A percentile compares a stretch with the other conserved stretches of the same genome.
phyloP scores from a whole-genome alignment of 2,888 invertebrate genomes.

The Paralinhomoeus sp. region DNA sequence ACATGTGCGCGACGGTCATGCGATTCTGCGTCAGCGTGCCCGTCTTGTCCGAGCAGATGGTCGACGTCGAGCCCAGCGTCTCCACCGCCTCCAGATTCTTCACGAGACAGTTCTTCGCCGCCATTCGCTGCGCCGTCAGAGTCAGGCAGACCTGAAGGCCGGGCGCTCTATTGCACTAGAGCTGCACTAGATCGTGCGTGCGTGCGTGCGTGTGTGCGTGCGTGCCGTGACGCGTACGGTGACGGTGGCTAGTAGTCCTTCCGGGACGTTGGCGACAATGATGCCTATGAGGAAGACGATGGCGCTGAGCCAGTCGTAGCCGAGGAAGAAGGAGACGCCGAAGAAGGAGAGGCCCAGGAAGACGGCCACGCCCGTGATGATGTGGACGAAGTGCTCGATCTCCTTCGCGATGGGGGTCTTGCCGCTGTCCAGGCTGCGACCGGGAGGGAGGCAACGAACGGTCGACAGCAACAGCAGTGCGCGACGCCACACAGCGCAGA shows the following conservation, averaged over 20 bases:
- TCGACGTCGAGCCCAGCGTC: conserved; percentile 52
- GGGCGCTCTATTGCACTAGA: too few relatives aligned
- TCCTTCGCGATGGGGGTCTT: conserved; percentile 95
- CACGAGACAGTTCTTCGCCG: conserved; percentile 60
- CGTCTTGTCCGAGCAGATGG: conserved; percentile 57
- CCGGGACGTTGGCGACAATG: conserved; percentile 97
- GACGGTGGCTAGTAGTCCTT: conserved; percentile 88
- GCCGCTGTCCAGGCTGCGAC: conserved; percentile 73
- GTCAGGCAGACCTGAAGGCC: conserved; percentile 53
- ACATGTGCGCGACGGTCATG: conserved; percentile 99
- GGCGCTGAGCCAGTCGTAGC: conserved; percentile 76
- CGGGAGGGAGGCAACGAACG: too few relatives aligned
- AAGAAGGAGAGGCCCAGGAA: conserved; percentile 66
- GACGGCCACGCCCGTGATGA: conserved; percentile 25
- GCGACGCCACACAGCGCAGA: conserved; percentile 17
- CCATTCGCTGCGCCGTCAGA: conserved; percentile 95
- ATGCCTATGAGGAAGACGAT: conserved; percentile 98
- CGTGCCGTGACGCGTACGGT: too few relatives aligned
- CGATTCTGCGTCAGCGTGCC: conserved; percentile 78
- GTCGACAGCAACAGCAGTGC: too few relatives aligned
- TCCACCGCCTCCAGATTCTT: conserved; percentile 57
- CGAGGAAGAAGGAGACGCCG: conserved; percentile 60
- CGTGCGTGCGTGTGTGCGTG: too few relatives aligned
- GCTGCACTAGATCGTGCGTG: too few relatives aligned
- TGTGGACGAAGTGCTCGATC: conserved; percentile 45